phyloP scores from a whole-genome alignment of 2,888 invertebrate genomes.

The Cosmopolites sordidus region DNA sequence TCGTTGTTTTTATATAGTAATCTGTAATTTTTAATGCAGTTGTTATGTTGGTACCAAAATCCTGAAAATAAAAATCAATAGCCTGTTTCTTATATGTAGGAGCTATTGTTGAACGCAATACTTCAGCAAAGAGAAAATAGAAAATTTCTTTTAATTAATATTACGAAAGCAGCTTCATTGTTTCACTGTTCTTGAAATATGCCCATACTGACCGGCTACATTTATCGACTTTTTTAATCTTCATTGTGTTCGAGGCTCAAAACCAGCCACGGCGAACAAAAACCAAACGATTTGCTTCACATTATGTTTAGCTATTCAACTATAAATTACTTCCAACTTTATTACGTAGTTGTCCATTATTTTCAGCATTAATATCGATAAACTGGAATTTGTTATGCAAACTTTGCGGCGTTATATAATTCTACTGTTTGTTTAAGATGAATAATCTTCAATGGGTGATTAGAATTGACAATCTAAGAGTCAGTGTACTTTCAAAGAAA shows the following conservation, averaged over 20 bases:
- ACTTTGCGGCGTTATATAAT: not conserved
- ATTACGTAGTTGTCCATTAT: slow-evolving; percentile 8
- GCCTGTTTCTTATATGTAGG: no score
- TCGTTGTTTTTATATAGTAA: no score
- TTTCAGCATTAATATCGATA: slow-evolving; percentile 5
- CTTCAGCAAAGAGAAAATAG: slow-evolving; percentile 2
- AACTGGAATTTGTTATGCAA: slow-evolving; percentile 1
- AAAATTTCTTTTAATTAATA: slow-evolving; percentile 2
- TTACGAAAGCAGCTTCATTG: slow-evolving; percentile 12
- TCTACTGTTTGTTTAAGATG: not conserved
- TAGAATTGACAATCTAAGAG: no score
- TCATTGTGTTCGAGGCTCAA: slow-evolving; percentile 3
- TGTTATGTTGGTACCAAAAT: no score
- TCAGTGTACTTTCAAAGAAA: no score
- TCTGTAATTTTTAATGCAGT: no score
- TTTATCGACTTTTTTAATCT: slow-evolving; percentile 21
- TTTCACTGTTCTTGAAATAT: slow-evolving; percentile 3
- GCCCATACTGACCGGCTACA: slow-evolving; percentile 4
- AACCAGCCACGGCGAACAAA: not conserved
- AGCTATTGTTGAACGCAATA: no score
- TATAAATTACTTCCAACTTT: slow-evolving; percentile 19
- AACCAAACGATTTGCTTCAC: slow-evolving; percentile 11
- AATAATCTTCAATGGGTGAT: not conserved
- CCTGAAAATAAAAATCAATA: no score
- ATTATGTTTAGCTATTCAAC: slow-evolving; percentile 19